Evolutionary conservation across 2,797 vertebrate species (phyloP), one percentile per base, ranked within the genome.

Genomic region (Halcyon smyrnensis): DNA sequence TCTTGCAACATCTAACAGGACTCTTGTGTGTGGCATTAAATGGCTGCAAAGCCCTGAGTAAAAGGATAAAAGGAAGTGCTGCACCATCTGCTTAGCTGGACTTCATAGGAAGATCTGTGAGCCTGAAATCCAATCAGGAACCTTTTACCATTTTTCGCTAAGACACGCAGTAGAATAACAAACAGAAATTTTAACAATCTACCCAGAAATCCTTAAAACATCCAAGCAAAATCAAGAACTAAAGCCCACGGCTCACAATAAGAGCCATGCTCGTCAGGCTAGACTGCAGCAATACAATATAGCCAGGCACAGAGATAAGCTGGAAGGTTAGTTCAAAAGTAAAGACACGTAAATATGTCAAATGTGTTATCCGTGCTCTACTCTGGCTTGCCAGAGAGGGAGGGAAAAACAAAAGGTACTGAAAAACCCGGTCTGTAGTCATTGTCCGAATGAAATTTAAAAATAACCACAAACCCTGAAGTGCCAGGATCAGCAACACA

Each of bases 41-140:
- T 6, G 25, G 41, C 50, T 82, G 80, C 82, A 92, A 60, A 95
- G 75, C 46, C 89, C 46, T 1, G 11, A 91, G 56, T 20, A 45
- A 65, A 79, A 70, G n/a, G 75, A 91, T 71, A 70, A 92, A 94
- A 94, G 43, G 34, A 83, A 93, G 37, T 24, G 34, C 27, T 89
- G 70, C 1, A 3, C 74, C 89, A 90, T 68, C 89, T 87, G 84
- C 63, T 82, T 62, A 63, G 63, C 83, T 78, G 73, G 45, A 80
- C 62, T 64, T 95, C 54, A 24, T 1, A 84, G 57, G 41, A 82
- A 89, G 73, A 79, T 60, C 56, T 82, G 67, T 8, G 28, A 74
- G 79, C 43, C 24, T 37, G 34, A 92, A 94, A 90, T 77, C 60
- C 84, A 80, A 2, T 36, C 68, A 60, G 56, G 48, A 94, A 68